A percentile compares a stretch with the other conserved stretches of the same genome.
Conservation (phyloP, 2,113 vertebrate species). For the Acanthisitta chloris region DNA sequence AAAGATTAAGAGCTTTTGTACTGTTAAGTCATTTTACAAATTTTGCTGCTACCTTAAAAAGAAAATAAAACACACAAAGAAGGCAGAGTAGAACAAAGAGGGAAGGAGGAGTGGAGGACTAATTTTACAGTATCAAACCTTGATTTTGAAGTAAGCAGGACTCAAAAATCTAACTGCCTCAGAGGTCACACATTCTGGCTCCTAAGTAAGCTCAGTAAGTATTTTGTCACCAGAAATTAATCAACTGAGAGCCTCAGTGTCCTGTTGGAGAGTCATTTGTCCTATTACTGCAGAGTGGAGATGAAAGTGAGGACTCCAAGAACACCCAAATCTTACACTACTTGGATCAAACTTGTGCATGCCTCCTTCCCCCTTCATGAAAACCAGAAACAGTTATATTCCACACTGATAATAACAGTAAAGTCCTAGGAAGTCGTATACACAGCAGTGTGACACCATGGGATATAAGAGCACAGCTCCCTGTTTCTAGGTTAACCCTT, state of each 20-base stretch:
- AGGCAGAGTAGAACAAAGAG: background rate
- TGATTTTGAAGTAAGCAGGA: background rate
- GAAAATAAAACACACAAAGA: background rate
- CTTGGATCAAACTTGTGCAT: background rate
- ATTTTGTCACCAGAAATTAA: background rate
- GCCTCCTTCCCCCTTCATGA: background rate
- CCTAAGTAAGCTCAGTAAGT: background rate
- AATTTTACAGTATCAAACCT: background rate
- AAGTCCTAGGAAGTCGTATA: background rate
- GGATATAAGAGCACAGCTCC: too few species aligned
- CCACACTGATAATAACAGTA: background rate
- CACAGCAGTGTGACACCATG: too few species aligned
- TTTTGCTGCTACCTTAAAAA: background rate
- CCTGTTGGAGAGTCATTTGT: background rate
- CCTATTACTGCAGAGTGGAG: background rate
- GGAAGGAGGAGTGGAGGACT: background rate
- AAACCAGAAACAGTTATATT: background rate
- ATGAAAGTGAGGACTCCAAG: background rate
- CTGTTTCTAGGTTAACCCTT: too few species aligned
- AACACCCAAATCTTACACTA: background rate
- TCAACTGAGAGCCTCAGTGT: accelerated
- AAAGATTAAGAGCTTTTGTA: background rate
- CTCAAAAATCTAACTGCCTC: background rate
- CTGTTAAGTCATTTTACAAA: background rate
- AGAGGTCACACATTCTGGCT: background rate